A percentile compares a stretch with the other conserved stretches of the same genome.
These are phyloP conservation scores for Lepetodrilus schrolli DNA, from an alignment of 2,888 invertebrate species.

Conservation along the genomic window DNA sequence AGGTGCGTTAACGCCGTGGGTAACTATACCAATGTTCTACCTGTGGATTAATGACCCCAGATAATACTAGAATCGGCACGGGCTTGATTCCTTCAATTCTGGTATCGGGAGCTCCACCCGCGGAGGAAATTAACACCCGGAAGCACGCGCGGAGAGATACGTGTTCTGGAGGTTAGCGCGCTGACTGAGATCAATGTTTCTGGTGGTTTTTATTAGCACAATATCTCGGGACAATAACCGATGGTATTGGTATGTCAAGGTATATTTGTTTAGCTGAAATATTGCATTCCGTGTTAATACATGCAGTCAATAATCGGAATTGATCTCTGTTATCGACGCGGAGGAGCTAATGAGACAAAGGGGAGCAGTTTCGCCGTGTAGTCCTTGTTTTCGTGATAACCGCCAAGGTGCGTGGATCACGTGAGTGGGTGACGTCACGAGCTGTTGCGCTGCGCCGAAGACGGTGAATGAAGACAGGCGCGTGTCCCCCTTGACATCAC, in stretches of 20 bases:
- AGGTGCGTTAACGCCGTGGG: not conserved
- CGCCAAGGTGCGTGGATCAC: not conserved
- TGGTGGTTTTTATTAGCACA: constrained; percentile 14
- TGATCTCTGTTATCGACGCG: not conserved
- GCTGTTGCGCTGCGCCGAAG: constrained; percentile 2
- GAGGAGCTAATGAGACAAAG: not conserved
- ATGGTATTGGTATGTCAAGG: constrained; percentile 9
- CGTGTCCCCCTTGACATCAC: constrained; percentile 11
- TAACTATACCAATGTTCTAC: not conserved
- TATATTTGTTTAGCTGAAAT: constrained; percentile 13
- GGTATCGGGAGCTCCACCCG: not conserved
- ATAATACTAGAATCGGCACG: not conserved
- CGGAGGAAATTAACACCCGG: not conserved
- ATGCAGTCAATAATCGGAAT: constrained; percentile 2
- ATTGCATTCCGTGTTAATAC: constrained; percentile 20
- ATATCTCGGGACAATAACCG: not conserved
- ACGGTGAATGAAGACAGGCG: constrained; percentile 3
- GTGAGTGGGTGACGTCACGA: constrained; percentile 3
- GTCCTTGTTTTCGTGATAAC: not conserved
- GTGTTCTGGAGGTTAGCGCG: not conserved
- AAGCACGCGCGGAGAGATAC: not conserved
- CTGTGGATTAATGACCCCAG: not conserved
- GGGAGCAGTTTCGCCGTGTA: not conserved
- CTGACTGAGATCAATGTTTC: not conserved
- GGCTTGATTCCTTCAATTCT: not conserved